Evolutionary conservation across 2,113 vertebrate genomes (phyloP), one percentile per base, ranked within the genome.

Genomic region (Agapornis roseicollis): DNA sequence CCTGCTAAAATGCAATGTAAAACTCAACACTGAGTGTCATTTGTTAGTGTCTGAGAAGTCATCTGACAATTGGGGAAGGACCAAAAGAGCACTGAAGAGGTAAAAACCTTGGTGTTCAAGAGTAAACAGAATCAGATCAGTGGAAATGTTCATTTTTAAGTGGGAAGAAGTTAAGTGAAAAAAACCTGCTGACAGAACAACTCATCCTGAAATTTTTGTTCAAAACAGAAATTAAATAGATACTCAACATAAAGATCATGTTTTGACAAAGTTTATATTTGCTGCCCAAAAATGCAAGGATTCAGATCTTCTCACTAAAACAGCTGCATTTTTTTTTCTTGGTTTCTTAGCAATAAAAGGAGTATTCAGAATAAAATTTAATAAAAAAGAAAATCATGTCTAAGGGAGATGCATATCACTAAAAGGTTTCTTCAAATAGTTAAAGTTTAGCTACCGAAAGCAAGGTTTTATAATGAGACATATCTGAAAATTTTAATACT

Each of bases 101-200:
- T 35, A 61, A 88, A 91, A 90, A 77, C 8, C 42, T 92, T 65
- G 49, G 31, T 88, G 63, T 44, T 93, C 79, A 92, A 93, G 80
- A 93, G 76, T 83, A 96, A 94, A 94, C 85, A 96, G 79, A 94
- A 96, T 90, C 46, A 90, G 83, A 72, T 49, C 63, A 85, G 66
- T 79, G 52, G 69, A 89, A 95, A 91, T 33, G 7, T 91, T 91
- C 16, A 20, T 66, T 85, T 88, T 85, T 39, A 94, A 96, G 80
- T 73, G 55, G 60, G 46, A 73, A 90, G 72, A 96, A 82, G 55
- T 82, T 41, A 66, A 73, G 56, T 39, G 44, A 50, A 93, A 76
- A 88, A 94, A 88, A 90, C 9, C 10, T 77, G 3, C 27, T 88
- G 37, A 46, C 53, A 85, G 85, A 90, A 92, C 23, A 91, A 55